Conservation (phyloP, 2,888 invertebrate genomes). For the Ichneumoninae sp. region DNA sequence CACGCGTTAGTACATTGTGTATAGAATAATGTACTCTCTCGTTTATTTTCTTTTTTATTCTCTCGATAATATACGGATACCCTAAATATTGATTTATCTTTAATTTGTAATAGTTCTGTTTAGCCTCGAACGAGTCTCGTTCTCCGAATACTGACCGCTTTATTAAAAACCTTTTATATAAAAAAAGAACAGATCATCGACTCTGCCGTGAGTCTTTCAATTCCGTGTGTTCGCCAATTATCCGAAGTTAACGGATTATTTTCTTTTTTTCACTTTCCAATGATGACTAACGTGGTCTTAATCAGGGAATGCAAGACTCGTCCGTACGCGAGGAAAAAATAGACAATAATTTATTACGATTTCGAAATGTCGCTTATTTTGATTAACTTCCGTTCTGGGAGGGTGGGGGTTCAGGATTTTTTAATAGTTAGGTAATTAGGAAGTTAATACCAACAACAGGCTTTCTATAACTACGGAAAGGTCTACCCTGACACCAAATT, state of each 20-base stretch:
- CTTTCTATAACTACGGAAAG: constrained; percentile 82
- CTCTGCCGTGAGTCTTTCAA: constrained; percentile 13
- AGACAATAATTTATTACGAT: constrained; percentile 69
- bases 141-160: constrained; percentile 37
- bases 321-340: constrained; percentile 67
- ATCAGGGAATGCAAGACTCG: constrained; percentile 44
- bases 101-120: constrained; percentile 66
- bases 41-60: constrained; percentile 44
- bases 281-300: constrained; percentile 11
- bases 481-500: constrained; percentile 95
- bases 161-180: constrained; percentile 13
- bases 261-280: constrained; percentile 22
- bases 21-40: constrained; percentile 64
- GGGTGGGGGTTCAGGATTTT: constrained; percentile 25
- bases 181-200: constrained; percentile 11
- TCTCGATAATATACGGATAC: constrained; percentile 62
- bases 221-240: constrained; percentile 19
- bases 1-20: constrained; percentile 58
- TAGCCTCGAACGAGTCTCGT: constrained; percentile 52
- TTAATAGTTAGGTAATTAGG: constrained; percentile 75
- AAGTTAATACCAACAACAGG: constrained; percentile 82
- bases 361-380: constrained; percentile 63
- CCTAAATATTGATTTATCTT: constrained; percentile 67
- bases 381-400: constrained; percentile 58
- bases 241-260: constrained; percentile 13